Conservation (phyloP, 2,113 vertebrate genomes). For the Onychorhynchus coronatus region DNA sequence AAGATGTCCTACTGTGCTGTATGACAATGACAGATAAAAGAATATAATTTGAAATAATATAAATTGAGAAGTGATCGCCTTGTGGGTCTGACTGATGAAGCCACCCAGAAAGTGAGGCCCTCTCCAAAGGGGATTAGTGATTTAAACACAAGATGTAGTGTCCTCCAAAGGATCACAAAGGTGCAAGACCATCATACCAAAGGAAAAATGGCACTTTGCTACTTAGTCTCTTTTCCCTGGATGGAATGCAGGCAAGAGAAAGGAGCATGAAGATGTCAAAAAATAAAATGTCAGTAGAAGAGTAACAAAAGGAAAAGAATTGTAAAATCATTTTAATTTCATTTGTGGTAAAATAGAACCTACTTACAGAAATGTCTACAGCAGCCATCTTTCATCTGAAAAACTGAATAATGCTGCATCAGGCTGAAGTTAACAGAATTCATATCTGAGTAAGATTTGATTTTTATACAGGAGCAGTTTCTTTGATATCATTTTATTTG, state of each 20-base stretch:
- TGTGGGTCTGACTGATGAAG: constrained; percentile 12
- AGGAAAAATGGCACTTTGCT: not conserved
- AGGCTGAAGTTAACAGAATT: not conserved
- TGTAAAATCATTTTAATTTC: not conserved
- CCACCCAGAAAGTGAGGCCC: constrained; percentile 11
- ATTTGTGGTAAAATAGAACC: not conserved
- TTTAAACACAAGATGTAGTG: not conserved
- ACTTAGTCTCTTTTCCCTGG: not conserved
- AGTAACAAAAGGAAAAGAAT: not conserved
- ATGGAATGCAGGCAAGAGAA: not conserved
- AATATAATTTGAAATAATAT: not conserved
- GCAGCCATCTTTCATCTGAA: not conserved
- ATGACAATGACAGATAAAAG: not conserved
- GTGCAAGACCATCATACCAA: not conserved
- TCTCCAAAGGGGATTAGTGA: not conserved
- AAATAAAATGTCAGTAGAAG: not conserved
- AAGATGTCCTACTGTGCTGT: not conserved
- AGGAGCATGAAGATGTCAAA: not conserved
- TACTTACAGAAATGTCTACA: not conserved
- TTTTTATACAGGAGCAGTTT: not conserved
- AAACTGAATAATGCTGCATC: not conserved
- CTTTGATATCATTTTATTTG: not conserved
- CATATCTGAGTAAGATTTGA: not conserved
- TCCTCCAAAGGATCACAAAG: not conserved
- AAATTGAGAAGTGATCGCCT: not conserved